These are phyloP conservation scores for Polydrusus pterygomalis DNA, from an alignment of 2,888 invertebrate species.

Conservation along the genomic window DNA sequence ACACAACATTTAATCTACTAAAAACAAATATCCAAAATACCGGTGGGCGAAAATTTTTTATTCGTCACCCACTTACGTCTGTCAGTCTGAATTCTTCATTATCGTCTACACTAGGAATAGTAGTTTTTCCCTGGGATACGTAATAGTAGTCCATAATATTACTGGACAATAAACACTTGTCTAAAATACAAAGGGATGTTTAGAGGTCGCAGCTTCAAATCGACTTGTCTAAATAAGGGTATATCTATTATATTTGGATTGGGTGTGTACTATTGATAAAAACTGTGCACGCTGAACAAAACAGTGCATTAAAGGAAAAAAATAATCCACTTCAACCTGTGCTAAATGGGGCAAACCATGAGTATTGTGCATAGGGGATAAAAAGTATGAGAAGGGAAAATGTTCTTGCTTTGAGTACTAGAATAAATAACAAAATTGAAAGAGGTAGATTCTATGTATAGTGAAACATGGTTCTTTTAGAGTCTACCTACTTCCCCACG, in stretches of 20 bases:
- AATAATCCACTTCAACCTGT: not conserved
- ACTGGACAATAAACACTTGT: slow-evolving; percentile 86
- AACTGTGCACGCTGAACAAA: not conserved
- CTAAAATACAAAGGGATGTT: slow-evolving; percentile 71
- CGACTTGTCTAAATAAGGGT: slow-evolving; percentile 19
- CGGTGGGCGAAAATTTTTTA: not conserved
- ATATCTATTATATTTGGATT: not conserved
- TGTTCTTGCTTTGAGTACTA: not conserved
- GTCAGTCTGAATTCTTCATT: slow-evolving; percentile 92
- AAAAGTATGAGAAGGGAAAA: not conserved
- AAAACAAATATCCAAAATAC: not conserved
- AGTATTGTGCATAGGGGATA: slow-evolving; percentile 2
- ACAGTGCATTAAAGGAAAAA: not conserved
- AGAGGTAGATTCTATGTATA: too few species aligned
- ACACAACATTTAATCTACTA: not conserved
- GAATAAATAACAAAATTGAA: not conserved
- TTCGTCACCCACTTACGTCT: slow-evolving; percentile 82
- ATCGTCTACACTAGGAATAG: slow-evolving; percentile 97
- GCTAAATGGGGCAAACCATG: slow-evolving; percentile 9
- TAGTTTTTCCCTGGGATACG: slow-evolving; percentile 97
- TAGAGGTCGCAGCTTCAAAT: slow-evolving; percentile 15
- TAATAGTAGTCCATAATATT: slow-evolving; percentile 95
- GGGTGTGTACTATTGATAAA: too few species aligned
- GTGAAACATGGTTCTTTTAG: too few species aligned
- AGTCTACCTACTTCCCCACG: too few species aligned